phyloP scores from a whole-genome alignment of 2,888 invertebrate species.

The Drosophila sordidapex region DNA sequence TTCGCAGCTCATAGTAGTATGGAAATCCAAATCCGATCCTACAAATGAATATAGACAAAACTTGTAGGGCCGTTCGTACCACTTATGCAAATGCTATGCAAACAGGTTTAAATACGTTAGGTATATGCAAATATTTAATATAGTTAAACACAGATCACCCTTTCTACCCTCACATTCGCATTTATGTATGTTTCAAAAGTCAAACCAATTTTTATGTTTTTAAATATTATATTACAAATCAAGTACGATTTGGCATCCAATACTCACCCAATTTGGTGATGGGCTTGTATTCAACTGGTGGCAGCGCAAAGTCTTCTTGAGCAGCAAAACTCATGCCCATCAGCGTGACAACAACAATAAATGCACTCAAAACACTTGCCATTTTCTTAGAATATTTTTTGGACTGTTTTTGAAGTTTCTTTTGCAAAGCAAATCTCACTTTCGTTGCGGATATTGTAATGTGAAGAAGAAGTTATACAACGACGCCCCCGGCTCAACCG shows the following conservation, averaged over 20 bases:
- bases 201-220: not conserved
- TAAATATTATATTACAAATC: not conserved
- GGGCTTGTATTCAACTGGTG: constrained; percentile 57
- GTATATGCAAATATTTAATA: not conserved
- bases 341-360: constrained; percentile 33
- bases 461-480: not conserved
- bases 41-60: not conserved
- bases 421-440: constrained; percentile 29
- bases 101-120: not conserved
- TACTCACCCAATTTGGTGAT: constrained; percentile 70
- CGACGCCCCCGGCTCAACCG: constrained; percentile 51
- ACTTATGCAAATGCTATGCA: not conserved
- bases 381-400: constrained; percentile 30
- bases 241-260: not conserved
- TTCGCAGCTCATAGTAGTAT: constrained; percentile 4
- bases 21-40: not conserved
- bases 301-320: constrained; percentile 36
- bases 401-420: too few species aligned
- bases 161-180: too few species aligned
- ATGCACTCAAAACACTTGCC: constrained; percentile 24
- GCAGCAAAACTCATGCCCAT: constrained; percentile 33
- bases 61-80: constrained; percentile 6
- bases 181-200: not conserved
- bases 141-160: not conserved
- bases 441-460: constrained; percentile 18